These are phyloP conservation scores for Cyprinodon brontotheroides DNA, from an alignment of 2,113 vertebrate genomes.

Conservation along the genomic window DNA sequence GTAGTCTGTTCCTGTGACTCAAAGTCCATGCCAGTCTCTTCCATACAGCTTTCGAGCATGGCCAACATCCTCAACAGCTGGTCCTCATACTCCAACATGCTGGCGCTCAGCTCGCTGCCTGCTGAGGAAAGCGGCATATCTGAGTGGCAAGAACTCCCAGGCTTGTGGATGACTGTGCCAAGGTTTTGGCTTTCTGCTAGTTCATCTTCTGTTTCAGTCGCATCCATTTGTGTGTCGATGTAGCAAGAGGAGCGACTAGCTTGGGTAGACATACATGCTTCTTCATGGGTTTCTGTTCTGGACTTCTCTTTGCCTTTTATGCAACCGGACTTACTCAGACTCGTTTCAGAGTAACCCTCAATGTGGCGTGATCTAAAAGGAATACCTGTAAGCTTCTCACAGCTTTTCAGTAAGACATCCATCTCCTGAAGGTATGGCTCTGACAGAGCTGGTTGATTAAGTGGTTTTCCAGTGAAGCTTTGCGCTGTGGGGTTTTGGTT, in stretches of 20 bases:
- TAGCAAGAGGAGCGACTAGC: constrained; percentile 52
- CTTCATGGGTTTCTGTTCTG: constrained; percentile 16
- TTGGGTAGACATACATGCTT: constrained; percentile 12
- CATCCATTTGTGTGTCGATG: constrained; percentile 54
- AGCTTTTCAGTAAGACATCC: constrained; percentile 69
- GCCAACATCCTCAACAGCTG: constrained; percentile 67
- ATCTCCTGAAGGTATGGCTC: constrained; percentile 68
- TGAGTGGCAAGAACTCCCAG: not conserved
- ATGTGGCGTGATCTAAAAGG: constrained; percentile 35
- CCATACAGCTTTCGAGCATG: constrained; percentile 68
- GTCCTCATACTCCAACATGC: constrained; percentile 68
- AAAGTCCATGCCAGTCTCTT: constrained; percentile 65
- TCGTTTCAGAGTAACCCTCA: constrained; percentile 24
- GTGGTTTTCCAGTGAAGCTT: constrained; percentile 6
- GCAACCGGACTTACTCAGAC: constrained; percentile 1
- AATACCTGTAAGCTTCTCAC: constrained; percentile 52
- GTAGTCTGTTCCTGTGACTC: constrained; percentile 43
- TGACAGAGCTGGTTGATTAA: constrained; percentile 28
- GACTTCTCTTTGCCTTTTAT: constrained; percentile 9
- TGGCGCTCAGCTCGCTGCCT: constrained; percentile 61
- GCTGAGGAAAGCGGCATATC: constrained; percentile 63
- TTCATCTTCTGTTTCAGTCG: constrained; percentile 7
- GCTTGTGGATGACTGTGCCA: constrained; percentile 5
- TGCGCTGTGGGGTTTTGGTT: constrained; percentile 18
- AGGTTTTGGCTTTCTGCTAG: not conserved